Conservation (phyloP, 1,140 invertebrate species). For the Neuroterus valhalla region DNA sequence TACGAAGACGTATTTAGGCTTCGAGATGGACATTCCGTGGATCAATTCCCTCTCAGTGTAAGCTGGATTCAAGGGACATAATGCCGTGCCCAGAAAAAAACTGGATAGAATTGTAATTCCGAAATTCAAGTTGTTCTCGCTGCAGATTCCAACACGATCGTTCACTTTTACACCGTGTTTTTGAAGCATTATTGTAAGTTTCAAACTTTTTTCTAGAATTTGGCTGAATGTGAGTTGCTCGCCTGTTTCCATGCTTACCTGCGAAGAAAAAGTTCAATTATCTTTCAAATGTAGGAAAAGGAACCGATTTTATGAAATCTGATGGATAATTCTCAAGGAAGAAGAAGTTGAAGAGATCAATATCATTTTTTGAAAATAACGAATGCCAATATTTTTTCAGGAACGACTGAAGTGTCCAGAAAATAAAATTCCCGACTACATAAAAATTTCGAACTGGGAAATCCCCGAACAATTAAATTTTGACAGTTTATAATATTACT, state of each 20-base stretch:
- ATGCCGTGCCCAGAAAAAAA: slow-evolving; percentile 76
- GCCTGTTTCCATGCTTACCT: slow-evolving; percentile 74
- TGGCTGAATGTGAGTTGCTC: slow-evolving; percentile 69
- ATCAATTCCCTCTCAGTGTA: slow-evolving; percentile 69
- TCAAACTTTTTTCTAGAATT: slow-evolving; percentile 70
- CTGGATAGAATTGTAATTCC: slow-evolving; percentile 74
- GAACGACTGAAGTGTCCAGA: too few relatives aligned
- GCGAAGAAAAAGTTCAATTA: slow-evolving; percentile 43
- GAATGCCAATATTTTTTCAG: too few relatives aligned
- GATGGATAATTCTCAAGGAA: too few relatives aligned
- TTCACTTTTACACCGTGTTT: slow-evolving; percentile 71
- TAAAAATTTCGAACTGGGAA: too few relatives aligned
- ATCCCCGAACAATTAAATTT: too few relatives aligned
- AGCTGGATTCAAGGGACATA: slow-evolving; percentile 73
- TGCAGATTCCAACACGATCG: slow-evolving; percentile 78
- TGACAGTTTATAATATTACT: too few relatives aligned
- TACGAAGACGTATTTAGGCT: slow-evolving; percentile 73
- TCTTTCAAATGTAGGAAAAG: too few relatives aligned
- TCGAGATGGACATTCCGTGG: slow-evolving; percentile 73
- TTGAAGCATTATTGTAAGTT: slow-evolving; percentile 72
- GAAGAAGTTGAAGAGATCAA: too few relatives aligned
- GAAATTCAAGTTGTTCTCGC: slow-evolving; percentile 79
- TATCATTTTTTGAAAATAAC: too few relatives aligned
- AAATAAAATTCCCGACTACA: too few relatives aligned
- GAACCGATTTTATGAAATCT: too few relatives aligned